Conservation (phyloP, 2,888 invertebrate genomes). For the Mactromeris polynyma region DNA sequence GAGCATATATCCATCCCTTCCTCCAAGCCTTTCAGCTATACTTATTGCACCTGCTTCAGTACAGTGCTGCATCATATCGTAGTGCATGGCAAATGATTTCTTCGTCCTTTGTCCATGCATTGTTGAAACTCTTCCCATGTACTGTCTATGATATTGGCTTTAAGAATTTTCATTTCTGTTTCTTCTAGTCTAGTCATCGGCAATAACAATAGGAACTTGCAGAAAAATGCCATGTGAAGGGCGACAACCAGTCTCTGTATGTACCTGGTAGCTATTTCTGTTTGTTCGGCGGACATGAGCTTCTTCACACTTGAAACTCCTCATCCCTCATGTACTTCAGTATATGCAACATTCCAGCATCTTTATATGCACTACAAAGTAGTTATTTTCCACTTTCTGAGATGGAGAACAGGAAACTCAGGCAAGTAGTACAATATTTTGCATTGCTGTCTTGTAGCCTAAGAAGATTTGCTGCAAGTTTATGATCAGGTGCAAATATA, state of each 20-base stretch:
- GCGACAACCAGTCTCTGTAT: not conserved
- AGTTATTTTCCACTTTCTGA: conserved; percentile 55
- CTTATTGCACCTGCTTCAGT: conserved; percentile 50
- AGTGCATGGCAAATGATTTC: conserved; percentile 42
- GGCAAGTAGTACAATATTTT: too few relatives aligned
- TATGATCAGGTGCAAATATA: conserved; percentile 63
- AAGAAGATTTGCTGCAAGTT: conserved; percentile 42
- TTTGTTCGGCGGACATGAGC: not conserved
- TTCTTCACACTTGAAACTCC: not conserved
- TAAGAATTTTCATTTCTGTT: not conserved
- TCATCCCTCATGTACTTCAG: conserved; percentile 47
- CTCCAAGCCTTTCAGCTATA: conserved; percentile 53
- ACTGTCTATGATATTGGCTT: not conserved
- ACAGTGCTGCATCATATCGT: conserved; percentile 50
- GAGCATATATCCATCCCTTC: conserved; percentile 33
- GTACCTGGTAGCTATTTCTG: not conserved
- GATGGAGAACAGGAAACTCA: conserved; percentile 56
- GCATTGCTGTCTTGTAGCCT: too few relatives aligned
- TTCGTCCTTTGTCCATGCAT: not conserved
- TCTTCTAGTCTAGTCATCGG: not conserved
- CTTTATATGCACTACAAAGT: conserved; percentile 55
- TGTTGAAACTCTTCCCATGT: not conserved
- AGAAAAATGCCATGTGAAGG: not conserved
- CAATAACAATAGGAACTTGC: not conserved
- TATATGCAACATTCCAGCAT: conserved; percentile 54